A percentile compares a stretch with the other conserved stretches of the same genome.
phyloP scores from a whole-genome alignment of 2,797 vertebrate species.

The Spinus pinus region DNA sequence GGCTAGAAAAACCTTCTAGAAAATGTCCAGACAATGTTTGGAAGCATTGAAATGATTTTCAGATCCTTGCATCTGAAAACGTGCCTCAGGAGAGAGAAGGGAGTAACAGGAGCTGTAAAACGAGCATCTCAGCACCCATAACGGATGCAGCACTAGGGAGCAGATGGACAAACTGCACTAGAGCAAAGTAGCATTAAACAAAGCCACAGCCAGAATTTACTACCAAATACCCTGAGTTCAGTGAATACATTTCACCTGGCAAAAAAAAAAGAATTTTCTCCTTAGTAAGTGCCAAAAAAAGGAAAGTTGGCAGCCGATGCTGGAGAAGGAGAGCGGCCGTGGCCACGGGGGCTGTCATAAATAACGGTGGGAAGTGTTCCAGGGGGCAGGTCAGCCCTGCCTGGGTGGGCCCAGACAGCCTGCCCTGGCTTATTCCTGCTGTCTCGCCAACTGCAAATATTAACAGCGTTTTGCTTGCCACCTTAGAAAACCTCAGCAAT shows the following conservation, averaged over 20 bases:
- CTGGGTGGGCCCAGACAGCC: constrained; percentile 9
- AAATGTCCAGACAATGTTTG: background rate
- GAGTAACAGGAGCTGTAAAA: background rate
- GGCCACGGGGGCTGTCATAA: background rate
- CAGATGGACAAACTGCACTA: background rate
- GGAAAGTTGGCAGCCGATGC: background rate
- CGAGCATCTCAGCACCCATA: background rate
- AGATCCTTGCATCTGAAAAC: background rate
- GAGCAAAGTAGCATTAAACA: background rate
- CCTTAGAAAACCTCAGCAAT: background rate
- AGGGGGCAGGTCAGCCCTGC: background rate
- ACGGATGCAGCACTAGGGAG: background rate
- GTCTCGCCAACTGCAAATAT: background rate
- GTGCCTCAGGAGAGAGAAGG: background rate
- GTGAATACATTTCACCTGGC: background rate
- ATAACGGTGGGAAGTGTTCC: background rate
- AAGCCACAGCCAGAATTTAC: background rate
- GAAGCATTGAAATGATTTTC: background rate
- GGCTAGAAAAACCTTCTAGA: background rate
- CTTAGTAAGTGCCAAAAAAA: background rate
- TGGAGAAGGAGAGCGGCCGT: background rate
- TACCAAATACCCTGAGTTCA: background rate
- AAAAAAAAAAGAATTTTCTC: background rate
- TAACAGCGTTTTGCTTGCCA: background rate
- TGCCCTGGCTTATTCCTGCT: background rate